phyloP scores from a whole-genome alignment of 2,113 vertebrate species.

The Lepisosteus osseus region DNA sequence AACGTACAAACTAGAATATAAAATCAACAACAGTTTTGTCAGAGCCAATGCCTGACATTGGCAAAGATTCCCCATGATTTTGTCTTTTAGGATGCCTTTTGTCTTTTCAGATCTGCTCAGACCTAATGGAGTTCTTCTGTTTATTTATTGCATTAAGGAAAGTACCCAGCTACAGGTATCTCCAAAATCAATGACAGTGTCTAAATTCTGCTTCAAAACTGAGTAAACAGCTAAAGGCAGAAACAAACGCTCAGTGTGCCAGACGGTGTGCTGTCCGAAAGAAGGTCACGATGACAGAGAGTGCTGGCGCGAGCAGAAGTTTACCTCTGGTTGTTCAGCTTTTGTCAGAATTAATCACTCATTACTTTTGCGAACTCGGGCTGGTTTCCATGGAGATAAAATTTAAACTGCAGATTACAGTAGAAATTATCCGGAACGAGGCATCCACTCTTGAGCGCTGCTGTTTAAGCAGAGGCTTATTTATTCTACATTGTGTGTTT shows the following conservation, averaged over 20 bases:
- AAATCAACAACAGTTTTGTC: no score
- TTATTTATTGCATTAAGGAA: no score
- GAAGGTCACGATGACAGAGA: not conserved
- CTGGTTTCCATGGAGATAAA: constrained; percentile 44
- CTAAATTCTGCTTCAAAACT: not conserved
- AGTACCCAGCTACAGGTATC: no score
- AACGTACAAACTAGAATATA: no score
- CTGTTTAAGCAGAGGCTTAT: constrained; percentile 17
- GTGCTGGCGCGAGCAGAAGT: not conserved
- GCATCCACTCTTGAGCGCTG: constrained; percentile 9
- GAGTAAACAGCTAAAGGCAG: not conserved
- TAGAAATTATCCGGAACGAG: constrained; percentile 6
- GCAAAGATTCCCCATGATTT: no score
- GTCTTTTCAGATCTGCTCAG: no score
- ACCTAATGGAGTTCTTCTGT: no score
- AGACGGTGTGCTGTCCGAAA: not conserved
- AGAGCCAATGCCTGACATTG: no score
- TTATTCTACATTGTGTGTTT: not conserved
- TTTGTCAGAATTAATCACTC: constrained; percentile 29
- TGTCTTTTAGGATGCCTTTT: no score
- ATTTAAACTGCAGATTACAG: constrained; percentile 28
- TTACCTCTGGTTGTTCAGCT: constrained; percentile 20
- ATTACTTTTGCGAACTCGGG: constrained; percentile 27
- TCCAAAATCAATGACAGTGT: not conserved
- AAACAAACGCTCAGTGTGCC: not conserved